Evolutionary conservation across 2,113 vertebrate species (phyloP).

Genomic region (Polypterus bichir): DNA sequence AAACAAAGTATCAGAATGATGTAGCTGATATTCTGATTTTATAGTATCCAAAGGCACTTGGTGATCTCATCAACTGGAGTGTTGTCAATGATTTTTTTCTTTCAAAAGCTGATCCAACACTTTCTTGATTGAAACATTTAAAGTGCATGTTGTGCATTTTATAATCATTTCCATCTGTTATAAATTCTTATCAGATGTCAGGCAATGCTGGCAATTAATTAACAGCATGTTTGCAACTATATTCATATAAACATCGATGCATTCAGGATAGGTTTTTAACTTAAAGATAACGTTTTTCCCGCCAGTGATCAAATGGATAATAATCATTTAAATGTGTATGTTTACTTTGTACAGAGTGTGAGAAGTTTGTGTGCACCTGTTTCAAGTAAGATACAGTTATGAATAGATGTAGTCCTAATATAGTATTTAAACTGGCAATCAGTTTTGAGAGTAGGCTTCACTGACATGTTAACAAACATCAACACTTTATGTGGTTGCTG

Average conservation of each 20-base stretch:
- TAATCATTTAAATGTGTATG: too few relatives aligned
- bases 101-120: slow-evolving; percentile 39
- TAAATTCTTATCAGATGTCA: slow-evolving; percentile 52
- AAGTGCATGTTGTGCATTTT: slow-evolving; percentile 40
- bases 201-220: slow-evolving; percentile 31
- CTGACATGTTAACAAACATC: too few relatives aligned
- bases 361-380: too few relatives aligned
- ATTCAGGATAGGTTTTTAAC: background rate
- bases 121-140: slow-evolving; percentile 47
- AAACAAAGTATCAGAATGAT: background rate
- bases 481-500: too few relatives aligned
- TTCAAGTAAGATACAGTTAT: too few relatives aligned
- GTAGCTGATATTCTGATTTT: slow-evolving; percentile 19
- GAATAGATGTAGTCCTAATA: too few relatives aligned
- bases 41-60: slow-evolving; percentile 25
- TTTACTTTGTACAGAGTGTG: too few relatives aligned
- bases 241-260: slow-evolving; percentile 28
- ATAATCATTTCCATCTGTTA: slow-evolving; percentile 48
- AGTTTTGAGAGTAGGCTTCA: too few relatives aligned
- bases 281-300: background rate
- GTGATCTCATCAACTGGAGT: slow-evolving; percentile 38
- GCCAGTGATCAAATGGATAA: background rate
- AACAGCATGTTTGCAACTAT: slow-evolving; percentile 27
- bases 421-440: too few relatives aligned
- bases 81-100: slow-evolving; percentile 31